A percentile compares a stretch with the other conserved stretches of the same genome.
phyloP scores from a whole-genome alignment of 1,140 invertebrate genomes.

The Euura lappo region DNA sequence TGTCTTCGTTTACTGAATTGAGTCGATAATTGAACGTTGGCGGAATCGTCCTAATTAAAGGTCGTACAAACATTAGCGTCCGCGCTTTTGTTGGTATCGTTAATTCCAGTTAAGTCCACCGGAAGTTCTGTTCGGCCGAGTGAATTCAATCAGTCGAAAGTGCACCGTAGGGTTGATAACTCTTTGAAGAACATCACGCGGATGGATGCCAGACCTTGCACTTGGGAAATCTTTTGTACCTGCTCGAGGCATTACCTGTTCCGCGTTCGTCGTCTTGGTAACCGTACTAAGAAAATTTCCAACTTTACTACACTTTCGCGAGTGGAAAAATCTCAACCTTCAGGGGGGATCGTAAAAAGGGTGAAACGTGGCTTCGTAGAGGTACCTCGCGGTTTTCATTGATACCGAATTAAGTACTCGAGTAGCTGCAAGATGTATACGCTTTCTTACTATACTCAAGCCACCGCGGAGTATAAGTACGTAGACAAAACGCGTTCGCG shows the following conservation, averaged over 20 bases:
- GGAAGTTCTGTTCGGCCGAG: background rate
- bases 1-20: too few species aligned
- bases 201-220: background rate
- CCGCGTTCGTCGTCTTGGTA: background rate
- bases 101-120: background rate
- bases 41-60: too few species aligned
- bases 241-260: background rate
- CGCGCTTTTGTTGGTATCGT: slow-evolving; percentile 5
- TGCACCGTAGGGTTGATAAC: background rate
- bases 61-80: too few species aligned
- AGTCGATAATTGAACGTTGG: too few species aligned
- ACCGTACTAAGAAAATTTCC: background rate
- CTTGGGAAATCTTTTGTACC: background rate
- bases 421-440: background rate
- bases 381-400: background rate
- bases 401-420: background rate
- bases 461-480: background rate
- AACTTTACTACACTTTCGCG: too few species aligned
- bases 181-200: background rate
- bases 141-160: background rate
- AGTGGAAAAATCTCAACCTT: too few species aligned
- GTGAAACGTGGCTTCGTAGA: too few species aligned
- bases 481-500: too few species aligned
- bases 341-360: too few species aligned
- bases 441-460: background rate